Evolutionary conservation across 2,888 invertebrate species (phyloP).

Genomic region (Oscheius sp.): DNA sequence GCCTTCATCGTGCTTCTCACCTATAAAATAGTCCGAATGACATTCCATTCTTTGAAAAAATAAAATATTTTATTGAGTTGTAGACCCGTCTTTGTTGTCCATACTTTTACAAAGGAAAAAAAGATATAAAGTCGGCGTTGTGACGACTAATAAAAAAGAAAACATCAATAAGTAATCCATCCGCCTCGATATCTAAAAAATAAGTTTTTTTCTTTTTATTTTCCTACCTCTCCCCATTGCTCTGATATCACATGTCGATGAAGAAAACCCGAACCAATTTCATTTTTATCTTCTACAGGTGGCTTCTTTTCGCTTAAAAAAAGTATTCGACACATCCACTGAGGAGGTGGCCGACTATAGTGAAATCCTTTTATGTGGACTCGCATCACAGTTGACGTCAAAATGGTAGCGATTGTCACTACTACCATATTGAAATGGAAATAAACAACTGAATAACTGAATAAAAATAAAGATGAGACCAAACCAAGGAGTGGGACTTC

Average conservation of each 20-base stretch:
- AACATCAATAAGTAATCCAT: constrained; percentile 52
- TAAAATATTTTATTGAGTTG: constrained; percentile 12
- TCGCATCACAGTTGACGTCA: constrained; percentile 58
- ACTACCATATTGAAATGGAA: constrained; percentile 61
- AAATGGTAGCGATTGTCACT: constrained; percentile 58
- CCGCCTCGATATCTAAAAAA: constrained; percentile 44
- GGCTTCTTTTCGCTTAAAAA: constrained; percentile 24
- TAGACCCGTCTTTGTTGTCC: constrained; percentile 13
- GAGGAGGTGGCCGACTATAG: constrained; percentile 43
- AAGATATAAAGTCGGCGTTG: constrained; percentile 50
- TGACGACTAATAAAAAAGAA: constrained; percentile 50
- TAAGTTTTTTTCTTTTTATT: background rate
- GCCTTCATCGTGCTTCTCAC: background rate
- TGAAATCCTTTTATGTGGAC: constrained; percentile 53
- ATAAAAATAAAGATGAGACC: background rate
- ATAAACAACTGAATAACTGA: constrained; percentile 51
- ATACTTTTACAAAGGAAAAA: constrained; percentile 40
- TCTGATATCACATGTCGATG: constrained; percentile 32
- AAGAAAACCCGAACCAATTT: background rate
- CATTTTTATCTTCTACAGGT: constrained; percentile 28
- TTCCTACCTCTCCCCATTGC: constrained; percentile 51
- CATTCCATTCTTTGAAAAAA: background rate
- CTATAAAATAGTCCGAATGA: constrained; percentile 6
- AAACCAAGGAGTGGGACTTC: constrained; percentile 59
- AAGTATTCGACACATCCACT: constrained; percentile 39